phyloP scores from a whole-genome alignment of 1,140 invertebrate genomes.

The Asobara japonica region DNA sequence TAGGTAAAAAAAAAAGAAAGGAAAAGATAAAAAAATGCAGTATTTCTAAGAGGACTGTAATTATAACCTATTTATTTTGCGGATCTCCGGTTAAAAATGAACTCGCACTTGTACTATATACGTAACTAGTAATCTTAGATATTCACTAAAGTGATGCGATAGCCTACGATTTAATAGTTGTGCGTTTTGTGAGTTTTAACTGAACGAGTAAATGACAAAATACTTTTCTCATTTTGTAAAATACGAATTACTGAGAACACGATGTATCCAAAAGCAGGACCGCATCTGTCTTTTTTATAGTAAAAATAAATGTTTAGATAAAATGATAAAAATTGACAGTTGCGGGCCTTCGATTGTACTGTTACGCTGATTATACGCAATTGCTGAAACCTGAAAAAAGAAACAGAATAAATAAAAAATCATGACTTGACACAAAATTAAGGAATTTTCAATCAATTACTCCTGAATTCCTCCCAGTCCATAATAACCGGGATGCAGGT shows the following conservation, averaged over 20 bases:
- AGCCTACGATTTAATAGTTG: slow-evolving; percentile 53
- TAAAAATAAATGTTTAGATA: slow-evolving; percentile 23
- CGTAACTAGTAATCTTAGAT: slow-evolving; percentile 34
- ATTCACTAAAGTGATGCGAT: neutral
- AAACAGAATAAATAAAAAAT: slow-evolving; percentile 61
- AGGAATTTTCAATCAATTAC: slow-evolving; percentile 32
- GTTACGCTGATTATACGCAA: slow-evolving; percentile 66
- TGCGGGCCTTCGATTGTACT: slow-evolving; percentile 63
- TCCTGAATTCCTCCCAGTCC: too few species aligned
- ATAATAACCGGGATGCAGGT: too few species aligned
- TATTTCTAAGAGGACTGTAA: slow-evolving; percentile 67
- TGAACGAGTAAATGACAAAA: slow-evolving; percentile 41
- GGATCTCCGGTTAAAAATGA: slow-evolving; percentile 53
- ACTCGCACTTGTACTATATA: slow-evolving; percentile 41
- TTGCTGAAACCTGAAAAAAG: slow-evolving; percentile 58
- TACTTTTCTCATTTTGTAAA: slow-evolving; percentile 59
- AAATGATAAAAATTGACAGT: slow-evolving; percentile 45
- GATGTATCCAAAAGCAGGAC: slow-evolving; percentile 56
- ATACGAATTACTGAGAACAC: slow-evolving; percentile 54
- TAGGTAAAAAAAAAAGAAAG: slow-evolving; percentile 19
- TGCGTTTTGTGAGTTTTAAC: slow-evolving; percentile 54
- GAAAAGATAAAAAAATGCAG: slow-evolving; percentile 44
- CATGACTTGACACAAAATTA: slow-evolving; percentile 53
- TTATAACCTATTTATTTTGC: slow-evolving; percentile 67
- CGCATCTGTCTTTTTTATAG: slow-evolving; percentile 54